Evolutionary conservation across 30 jellyfish, hydroid and myxozoan species (phyloP), one percentile per base, ranked within the genome.

Genomic region (Aurelia aurita): DNA sequence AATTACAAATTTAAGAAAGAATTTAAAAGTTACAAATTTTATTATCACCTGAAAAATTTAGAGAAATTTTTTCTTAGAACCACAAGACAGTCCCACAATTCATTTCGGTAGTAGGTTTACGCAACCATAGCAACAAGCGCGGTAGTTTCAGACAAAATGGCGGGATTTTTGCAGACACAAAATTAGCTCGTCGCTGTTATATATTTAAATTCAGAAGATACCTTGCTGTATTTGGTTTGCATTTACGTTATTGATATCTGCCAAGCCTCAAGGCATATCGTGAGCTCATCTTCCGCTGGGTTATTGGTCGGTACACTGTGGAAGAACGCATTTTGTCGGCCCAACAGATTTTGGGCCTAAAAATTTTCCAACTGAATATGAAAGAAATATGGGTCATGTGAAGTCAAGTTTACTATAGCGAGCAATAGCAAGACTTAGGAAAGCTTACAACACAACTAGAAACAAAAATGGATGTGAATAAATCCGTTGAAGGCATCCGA

Each of bases 401-500:
- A 6, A 39, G 51, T 39, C 16, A 39, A 39, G 51, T 4, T 8
- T 39, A 39, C 51, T 6, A 19, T 16, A 55, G 29, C 10, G 67
- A 55, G 67, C 31, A 55, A 3, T 1, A 6, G 67, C 12, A 55
- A 5, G 67, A 47, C 10, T 16, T 47, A 16, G 16, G 16, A n/a
- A 14, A 54, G 65, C 3, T 16, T 54, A 3, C 5, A 12, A 55
- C n/a, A 11, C 66, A 55, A 22, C 5, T 14, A 22, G 66, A 15
- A 55, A 55, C 31, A 6, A 16, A 55, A 5, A 64, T 70, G 51
- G 44, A 21, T 18, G 35, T 25, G 39, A 29, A 43, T 12, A 70
- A 70, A 22, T 32, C 34, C 39, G 51, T 45, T 46, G 89, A 69
- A 19, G 97, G 94, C 29, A 74, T 93, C 26, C 82, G 83, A 23